These are phyloP conservation scores for Paratilapia polleni DNA, from an alignment of 2,113 vertebrate genomes.

Conservation along the genomic window DNA sequence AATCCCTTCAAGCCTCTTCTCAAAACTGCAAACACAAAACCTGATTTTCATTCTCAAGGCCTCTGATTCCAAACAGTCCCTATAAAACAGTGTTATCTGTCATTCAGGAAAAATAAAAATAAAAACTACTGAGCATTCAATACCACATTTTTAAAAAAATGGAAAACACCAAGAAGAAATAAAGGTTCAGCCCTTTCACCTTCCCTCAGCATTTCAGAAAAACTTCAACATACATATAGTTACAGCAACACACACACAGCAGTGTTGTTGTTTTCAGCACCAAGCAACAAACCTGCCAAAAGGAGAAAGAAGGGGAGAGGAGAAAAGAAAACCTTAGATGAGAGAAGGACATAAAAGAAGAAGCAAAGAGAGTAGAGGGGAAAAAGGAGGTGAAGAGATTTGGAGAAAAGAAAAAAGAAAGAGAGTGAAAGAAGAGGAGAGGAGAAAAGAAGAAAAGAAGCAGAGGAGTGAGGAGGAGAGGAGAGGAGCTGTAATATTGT, in stretches of 20 bases:
- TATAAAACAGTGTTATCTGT: not conserved
- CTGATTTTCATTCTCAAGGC: not conserved
- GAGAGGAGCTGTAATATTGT: slow-evolving; percentile 8
- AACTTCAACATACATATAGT: not conserved
- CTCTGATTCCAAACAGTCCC: not conserved
- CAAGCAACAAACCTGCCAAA: not conserved
- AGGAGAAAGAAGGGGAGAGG: not conserved
- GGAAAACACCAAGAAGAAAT: not conserved
- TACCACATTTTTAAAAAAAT: not conserved
- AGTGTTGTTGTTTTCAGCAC: not conserved
- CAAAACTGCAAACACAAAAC: not conserved
- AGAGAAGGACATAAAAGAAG: not conserved
- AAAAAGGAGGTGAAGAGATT: not conserved
- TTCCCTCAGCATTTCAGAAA: not conserved
- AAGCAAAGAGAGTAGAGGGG: not conserved
- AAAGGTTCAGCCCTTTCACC: too few relatives aligned
- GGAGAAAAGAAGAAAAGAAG: not conserved
- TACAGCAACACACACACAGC: not conserved
- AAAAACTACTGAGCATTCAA: not conserved
- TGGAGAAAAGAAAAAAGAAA: not conserved
- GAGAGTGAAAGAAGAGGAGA: not conserved
- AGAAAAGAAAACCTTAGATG: not conserved
- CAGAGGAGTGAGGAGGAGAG: not conserved
- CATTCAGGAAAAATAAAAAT: slow-evolving; percentile 1
- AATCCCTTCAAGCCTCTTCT: not conserved